Percentiles rank a stretch among this genome's conserved stretches.
phyloP scores from a whole-genome alignment of 2,888 invertebrate genomes.

The Oegoconia quadripuncta region DNA sequence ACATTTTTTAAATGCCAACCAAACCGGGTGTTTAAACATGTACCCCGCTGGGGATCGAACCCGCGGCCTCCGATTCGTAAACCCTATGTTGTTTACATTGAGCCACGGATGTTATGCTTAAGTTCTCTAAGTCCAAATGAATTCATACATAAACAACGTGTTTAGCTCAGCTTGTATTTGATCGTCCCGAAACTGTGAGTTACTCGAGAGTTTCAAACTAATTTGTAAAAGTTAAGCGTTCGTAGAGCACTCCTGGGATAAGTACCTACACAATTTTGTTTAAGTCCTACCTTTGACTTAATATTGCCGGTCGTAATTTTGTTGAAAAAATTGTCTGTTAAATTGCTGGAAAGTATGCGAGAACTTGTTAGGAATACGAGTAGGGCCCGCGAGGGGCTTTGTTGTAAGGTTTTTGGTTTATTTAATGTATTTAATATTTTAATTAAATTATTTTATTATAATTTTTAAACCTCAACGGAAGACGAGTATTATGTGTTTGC shows the following conservation, averaged over 20 bases:
- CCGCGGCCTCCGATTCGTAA: no score
- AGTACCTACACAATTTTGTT: slow-evolving; percentile 11
- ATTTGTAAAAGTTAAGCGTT: slow-evolving; percentile 24
- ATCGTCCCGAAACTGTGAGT: slow-evolving; percentile 15
- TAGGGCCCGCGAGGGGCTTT: slow-evolving; percentile 1
- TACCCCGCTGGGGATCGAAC: no score
- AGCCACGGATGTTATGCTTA: not conserved
- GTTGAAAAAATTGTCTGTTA: slow-evolving; percentile 13
- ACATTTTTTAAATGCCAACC: no score
- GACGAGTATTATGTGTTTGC: no score
- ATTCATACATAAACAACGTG: slow-evolving; percentile 4
- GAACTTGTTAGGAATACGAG: slow-evolving; percentile 3
- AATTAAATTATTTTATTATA: no score
- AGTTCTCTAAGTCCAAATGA: not conserved
- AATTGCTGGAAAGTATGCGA: slow-evolving; percentile 9
- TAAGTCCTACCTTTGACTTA: slow-evolving; percentile 14
- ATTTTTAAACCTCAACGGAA: no score
- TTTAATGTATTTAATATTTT: no score
- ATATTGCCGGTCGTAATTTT: slow-evolving; percentile 15
- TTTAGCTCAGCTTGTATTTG: slow-evolving; percentile 6
- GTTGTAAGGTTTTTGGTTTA: not conserved
- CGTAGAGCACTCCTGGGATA: slow-evolving; percentile 9
- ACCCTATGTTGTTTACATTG: no score
- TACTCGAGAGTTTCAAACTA: slow-evolving; percentile 19
- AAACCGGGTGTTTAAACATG: no score